phyloP scores from a whole-genome alignment of 2,888 invertebrate species.

The Agrotis clavis region DNA sequence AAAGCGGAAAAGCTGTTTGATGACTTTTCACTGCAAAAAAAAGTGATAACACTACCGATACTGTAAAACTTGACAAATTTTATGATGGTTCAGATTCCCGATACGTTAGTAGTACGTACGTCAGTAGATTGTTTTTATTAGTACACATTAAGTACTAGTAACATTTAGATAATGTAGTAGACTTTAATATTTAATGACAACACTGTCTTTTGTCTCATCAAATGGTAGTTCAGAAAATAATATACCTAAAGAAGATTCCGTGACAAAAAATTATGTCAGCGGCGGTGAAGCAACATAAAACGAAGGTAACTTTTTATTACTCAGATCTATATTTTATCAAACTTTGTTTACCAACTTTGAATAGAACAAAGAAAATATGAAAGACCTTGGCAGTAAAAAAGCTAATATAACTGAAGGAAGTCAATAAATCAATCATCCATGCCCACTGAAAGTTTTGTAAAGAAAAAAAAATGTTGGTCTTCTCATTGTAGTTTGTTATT shows the following conservation, averaged over 20 bases:
- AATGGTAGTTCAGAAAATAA: not conserved
- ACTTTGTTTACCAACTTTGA: slow-evolving; percentile 31
- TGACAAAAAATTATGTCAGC: slow-evolving; percentile 2
- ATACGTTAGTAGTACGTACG: too few species aligned
- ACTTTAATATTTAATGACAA: not conserved
- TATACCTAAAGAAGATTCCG: not conserved
- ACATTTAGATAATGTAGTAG: not conserved
- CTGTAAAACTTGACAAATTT: too few species aligned
- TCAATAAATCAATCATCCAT: slow-evolving; percentile 50
- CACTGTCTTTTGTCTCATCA: not conserved
- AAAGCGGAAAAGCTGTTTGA: too few species aligned
- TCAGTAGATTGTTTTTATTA: too few species aligned
- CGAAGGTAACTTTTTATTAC: slow-evolving; percentile 32
- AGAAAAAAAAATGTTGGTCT: slow-evolving; percentile 18
- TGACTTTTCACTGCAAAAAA: too few species aligned
- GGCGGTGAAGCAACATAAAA: slow-evolving; percentile 3
- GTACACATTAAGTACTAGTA: too few species aligned
- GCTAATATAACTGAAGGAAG: slow-evolving; percentile 31
- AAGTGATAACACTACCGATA: too few species aligned
- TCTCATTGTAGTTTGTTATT: slow-evolving; percentile 24
- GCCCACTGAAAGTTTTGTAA: slow-evolving; percentile 39
- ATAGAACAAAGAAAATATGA: slow-evolving; percentile 41
- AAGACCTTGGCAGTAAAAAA: slow-evolving; percentile 44
- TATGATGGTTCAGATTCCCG: too few species aligned
- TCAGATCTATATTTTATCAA: slow-evolving; percentile 27